A percentile compares a stretch with the other conserved stretches of the same genome.
phyloP scores from a whole-genome alignment of 2,113 vertebrate species.

The Origma solitaria region DNA sequence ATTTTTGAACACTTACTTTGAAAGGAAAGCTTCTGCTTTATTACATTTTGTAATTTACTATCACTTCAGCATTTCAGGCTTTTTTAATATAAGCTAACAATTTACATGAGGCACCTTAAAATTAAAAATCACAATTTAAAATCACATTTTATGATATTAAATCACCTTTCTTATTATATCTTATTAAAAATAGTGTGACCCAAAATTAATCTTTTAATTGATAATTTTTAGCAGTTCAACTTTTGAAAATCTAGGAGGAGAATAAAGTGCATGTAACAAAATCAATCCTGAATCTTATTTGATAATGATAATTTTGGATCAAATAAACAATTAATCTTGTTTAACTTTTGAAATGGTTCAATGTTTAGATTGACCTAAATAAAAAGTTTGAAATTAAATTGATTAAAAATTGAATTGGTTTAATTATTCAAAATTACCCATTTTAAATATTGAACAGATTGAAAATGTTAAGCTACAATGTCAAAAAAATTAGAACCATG shows the following conservation, averaged over 20 bases:
- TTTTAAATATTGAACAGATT: slow-evolving; percentile 22
- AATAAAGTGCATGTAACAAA: neutral
- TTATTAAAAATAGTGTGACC: slow-evolving; percentile 35
- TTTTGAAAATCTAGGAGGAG: neutral
- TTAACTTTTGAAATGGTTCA: slow-evolving; percentile 40
- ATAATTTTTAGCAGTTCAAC: slow-evolving; percentile 35
- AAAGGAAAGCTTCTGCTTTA: slow-evolving; percentile 17
- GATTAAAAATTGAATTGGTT: slow-evolving; percentile 41
- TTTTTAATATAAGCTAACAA: slow-evolving; percentile 37
- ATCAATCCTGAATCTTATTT: neutral
- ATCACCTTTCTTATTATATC: slow-evolving; percentile 25
- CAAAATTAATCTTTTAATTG: slow-evolving; percentile 48
- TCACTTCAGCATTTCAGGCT: slow-evolving; percentile 30
- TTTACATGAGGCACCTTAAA: neutral
- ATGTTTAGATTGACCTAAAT: slow-evolving; percentile 53
- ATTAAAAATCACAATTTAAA: slow-evolving; percentile 6
- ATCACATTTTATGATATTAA: slow-evolving; percentile 49
- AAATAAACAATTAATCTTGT: neutral
- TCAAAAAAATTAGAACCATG: neutral
- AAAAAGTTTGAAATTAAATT: slow-evolving; percentile 42
- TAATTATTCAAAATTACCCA: slow-evolving; percentile 46
- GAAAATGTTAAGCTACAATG: neutral
- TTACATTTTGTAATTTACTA: slow-evolving; percentile 45
- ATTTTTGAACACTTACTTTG: slow-evolving; percentile 12
- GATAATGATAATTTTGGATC: neutral